Base-by-base conservation (phyloP, 1,140 invertebrate genomes). In the Drosophila rufa region DNA sequence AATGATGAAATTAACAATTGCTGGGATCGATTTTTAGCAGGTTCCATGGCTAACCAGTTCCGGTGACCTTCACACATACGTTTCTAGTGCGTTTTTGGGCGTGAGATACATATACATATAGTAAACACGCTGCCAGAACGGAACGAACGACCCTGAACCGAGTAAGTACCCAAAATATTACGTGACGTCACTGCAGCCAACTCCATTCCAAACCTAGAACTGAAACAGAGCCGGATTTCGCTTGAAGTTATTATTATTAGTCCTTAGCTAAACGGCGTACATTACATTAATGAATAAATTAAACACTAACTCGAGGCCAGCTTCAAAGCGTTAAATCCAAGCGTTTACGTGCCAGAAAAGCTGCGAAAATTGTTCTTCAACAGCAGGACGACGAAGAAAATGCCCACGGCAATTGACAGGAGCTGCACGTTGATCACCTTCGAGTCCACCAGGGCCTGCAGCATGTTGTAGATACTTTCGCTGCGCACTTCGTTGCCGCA, bases 341-440 rank as follows among this genome's bases (percentile, higher is more conserved):
- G 22, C 19, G 50, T 46, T 61, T 79, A 92, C 71, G 87, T 92
- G 51, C 91, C 91, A 45, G 82, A 92, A 56, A 92, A 91, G 62
- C 79, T 87, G 30, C 87, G 69, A 58, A 91, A 92, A 58, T 90
- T 89, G 61, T 92, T 92, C 58, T 92, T 92, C 42, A 92, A 40
- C 64, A 92, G 59, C 67, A 92, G 62, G 25, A 92, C 79, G 11
- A 92, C 71, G 69, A 92, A 92, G 56, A 92, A 86, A 61, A 92
- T 91, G n/a, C 91, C 91, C 59, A 92, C 89, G 43, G 91, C 91
- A 65, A 91, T 89, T 9, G 91, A 91, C 55, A 92, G 80, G 25
- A 92, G 75, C 77, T 91, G 84, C 27, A 92, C 86, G 65, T 90
- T 91, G 51, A 92, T 84, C 46, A 92, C 75, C 78, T 92, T 92